Percentiles rank a stretch among this genome's conserved stretches.
These are phyloP conservation scores for Tricholaema leucomelas DNA, from an alignment of 2,113 vertebrate genomes.

Conservation along the genomic window DNA sequence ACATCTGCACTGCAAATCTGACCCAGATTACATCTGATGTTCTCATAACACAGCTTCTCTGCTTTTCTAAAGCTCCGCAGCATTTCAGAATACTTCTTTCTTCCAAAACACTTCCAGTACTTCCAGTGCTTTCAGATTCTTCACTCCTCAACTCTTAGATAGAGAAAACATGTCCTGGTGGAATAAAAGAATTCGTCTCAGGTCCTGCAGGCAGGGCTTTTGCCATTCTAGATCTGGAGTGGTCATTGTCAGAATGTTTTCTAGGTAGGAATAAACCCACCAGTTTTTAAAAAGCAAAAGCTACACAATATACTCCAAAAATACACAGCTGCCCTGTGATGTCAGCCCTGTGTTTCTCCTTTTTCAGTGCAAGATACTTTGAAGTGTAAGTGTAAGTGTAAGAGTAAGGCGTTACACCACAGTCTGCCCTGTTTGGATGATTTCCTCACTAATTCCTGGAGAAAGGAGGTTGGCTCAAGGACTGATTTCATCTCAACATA, in stretches of 20 bases:
- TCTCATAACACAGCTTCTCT: not conserved
- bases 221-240: not conserved
- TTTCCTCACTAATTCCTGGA: slow-evolving; percentile 24
- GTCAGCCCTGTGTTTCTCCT: not conserved
- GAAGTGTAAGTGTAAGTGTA: not conserved
- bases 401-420: not conserved
- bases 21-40: not conserved
- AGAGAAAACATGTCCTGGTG: not conserved
- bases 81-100: not conserved
- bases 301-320: not conserved
- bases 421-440: not conserved
- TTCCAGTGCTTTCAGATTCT: not conserved
- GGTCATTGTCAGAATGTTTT: not conserved
- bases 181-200: not conserved
- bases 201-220: not conserved
- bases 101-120: not conserved
- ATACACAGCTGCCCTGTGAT: not conserved
- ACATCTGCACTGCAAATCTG: slow-evolving; percentile 25
- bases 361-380: not conserved
- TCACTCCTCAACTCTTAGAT: not conserved
- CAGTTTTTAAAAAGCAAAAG: not conserved
- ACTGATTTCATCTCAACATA: slow-evolving; percentile 7
- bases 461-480: not conserved
- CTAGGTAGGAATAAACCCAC: not conserved
- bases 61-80: not conserved